These are phyloP conservation scores for Aptenodytes patagonicus DNA, from an alignment of 2,113 vertebrate species.

Conservation along the genomic window DNA sequence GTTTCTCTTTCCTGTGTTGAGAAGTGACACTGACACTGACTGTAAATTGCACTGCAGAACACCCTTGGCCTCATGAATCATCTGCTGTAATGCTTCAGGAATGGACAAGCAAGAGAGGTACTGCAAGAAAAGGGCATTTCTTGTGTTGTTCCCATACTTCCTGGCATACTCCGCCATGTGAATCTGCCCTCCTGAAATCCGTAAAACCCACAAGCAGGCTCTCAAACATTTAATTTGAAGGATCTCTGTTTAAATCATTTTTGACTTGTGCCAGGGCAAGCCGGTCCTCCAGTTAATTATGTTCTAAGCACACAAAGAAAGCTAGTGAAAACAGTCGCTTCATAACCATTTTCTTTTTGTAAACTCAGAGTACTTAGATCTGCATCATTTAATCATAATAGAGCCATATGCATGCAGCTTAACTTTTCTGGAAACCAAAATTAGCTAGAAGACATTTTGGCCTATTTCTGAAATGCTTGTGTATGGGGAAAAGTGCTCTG, in stretches of 20 bases:
- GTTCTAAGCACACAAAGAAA: slow-evolving; percentile 38
- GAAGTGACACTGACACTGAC: not conserved
- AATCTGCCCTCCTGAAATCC: slow-evolving; percentile 44
- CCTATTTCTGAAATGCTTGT: slow-evolving; percentile 22
- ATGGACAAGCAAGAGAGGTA: not conserved
- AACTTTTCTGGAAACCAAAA: slow-evolving; percentile 58
- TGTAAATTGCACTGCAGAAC: not conserved
- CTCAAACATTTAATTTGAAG: slow-evolving; percentile 61
- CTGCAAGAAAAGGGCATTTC: not conserved
- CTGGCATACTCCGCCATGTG: not conserved
- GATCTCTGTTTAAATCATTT: slow-evolving; percentile 29
- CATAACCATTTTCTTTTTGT: slow-evolving; percentile 59
- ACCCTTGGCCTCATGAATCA: not conserved
- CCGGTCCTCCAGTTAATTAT: slow-evolving; percentile 56
- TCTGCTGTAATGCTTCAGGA: not conserved
- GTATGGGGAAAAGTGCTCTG: not conserved
- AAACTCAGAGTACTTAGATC: slow-evolving; percentile 46
- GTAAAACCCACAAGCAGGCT: slow-evolving; percentile 28
- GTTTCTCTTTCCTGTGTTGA: not conserved
- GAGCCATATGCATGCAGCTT: slow-evolving; percentile 39
- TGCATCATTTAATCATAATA: slow-evolving; percentile 57
- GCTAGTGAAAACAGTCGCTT: slow-evolving; percentile 55
- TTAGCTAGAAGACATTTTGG: slow-evolving; percentile 34
- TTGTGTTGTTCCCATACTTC: slow-evolving; percentile 16
- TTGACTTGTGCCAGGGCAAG: slow-evolving; percentile 28